Evolutionary conservation across 2,797 vertebrate genomes (phyloP).

Genomic region (Hyperoplus immaculatus): DNA sequence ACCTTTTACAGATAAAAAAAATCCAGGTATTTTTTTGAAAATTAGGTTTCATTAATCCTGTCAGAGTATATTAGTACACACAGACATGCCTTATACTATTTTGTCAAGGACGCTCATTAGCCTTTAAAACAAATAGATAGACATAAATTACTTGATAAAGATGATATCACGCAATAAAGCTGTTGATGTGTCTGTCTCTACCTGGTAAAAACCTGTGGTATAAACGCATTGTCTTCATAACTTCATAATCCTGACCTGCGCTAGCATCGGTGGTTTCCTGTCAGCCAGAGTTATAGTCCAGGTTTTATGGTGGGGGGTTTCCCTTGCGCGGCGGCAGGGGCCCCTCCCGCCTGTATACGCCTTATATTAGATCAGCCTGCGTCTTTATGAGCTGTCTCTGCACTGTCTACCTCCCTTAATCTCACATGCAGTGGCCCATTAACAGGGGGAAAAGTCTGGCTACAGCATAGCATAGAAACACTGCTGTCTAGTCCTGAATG

Average conservation of each 20-base stretch:
- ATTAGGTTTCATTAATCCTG: neutral
- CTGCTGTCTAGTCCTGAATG: constrained; percentile 70
- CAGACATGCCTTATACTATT: neutral
- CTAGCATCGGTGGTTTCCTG: constrained; percentile 51
- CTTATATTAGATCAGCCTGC: constrained; percentile 46
- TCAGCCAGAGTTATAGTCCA: constrained; percentile 62
- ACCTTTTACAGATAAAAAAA: constrained; percentile 5
- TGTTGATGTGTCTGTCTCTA: no score
- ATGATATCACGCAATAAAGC: no score
- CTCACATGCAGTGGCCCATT: constrained; percentile 69
- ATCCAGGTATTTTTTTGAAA: neutral
- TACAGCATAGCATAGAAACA: constrained; percentile 65
- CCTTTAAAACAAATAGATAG: constrained; percentile 1
- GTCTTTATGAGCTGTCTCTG: constrained; percentile 65
- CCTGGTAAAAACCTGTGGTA: no score
- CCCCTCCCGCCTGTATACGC: constrained; percentile 18
- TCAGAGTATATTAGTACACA: neutral
- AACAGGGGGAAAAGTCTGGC: constrained; percentile 60
- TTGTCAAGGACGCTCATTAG: neutral
- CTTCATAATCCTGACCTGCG: constrained; percentile 37
- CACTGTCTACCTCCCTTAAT: constrained; percentile 74
- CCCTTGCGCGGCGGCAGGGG: constrained; percentile 45
- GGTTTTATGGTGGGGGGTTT: constrained; percentile 58
- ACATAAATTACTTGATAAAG: neutral
- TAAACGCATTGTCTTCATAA: neutral